Base-by-base conservation (phyloP, 2,797 vertebrate species). In the Muraenolepis orangiensis region DNA sequence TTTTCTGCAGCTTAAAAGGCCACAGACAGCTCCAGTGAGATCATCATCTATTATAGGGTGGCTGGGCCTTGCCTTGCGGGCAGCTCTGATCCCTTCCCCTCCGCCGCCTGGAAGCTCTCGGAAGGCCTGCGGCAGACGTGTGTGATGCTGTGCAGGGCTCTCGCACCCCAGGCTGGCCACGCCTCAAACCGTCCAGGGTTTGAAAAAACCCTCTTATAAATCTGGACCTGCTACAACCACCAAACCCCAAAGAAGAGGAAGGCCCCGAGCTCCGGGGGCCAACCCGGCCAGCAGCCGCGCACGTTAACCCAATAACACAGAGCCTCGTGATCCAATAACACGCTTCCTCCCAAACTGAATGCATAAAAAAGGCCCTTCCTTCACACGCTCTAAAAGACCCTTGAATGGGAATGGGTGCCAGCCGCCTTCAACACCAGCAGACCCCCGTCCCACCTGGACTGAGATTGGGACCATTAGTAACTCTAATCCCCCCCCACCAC, bases 171-270 rank as follows among this genome's bases (percentile, higher is more conserved):
- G 80, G 80, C 86, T 80, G 85, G 86, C 88, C 87, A 81, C 90
- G 91, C 90, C 90, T 91, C 88, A 90, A 89, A 90, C 90, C 85
- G 86, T 86, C 85, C 74, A 76, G 87, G 89, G 90, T 91, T 86
- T 84, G 80, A 82, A 77, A 88, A 89, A 83, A 82, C 86, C 81
- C 83, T 81, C 84, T 88, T 64, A 90, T 90, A 91, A 80, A 90
- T 81, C 87, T 85, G 87, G 86, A 80, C 86, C 70, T 8, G 70
- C 76, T 38, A 74, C 81, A 74, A 82, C 81, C 81, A 81, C 85
- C 84, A 80, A 87, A 80, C 61, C 81, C 84, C 80, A 85, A 87
- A 84, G 13, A 29, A 30, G 28, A 66, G 28, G 28, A 66, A 16
- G 12, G 73, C 78, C 71, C 87, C 87, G 42, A 57, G 72, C 66